Percentiles rank a stretch among this genome's conserved stretches.
phyloP scores from a whole-genome alignment of 2,888 invertebrate genomes.

The Caprella mutica region DNA sequence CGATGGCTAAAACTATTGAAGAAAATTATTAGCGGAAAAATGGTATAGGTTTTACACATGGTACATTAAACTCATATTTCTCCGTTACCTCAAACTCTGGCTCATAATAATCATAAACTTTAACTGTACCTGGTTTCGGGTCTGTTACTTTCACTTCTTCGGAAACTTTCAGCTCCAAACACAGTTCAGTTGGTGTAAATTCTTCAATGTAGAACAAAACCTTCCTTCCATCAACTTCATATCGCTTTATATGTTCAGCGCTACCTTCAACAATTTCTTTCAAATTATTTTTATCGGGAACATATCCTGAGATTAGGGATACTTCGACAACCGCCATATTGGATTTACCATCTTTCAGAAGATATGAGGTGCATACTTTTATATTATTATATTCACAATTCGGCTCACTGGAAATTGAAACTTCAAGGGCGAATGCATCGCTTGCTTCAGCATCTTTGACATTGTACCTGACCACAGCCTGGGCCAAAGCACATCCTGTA shows the following conservation, averaged over 20 bases:
- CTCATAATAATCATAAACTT: constrained; percentile 38
- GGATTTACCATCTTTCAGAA: constrained; percentile 43
- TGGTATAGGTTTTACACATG: no score
- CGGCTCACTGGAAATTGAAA: constrained; percentile 33
- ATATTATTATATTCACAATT: constrained; percentile 37
- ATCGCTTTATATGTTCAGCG: constrained; percentile 14
- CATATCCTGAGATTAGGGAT: constrained; percentile 41
- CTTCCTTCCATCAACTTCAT: constrained; percentile 29
- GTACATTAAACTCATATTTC: no score
- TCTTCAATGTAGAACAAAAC: constrained; percentile 23
- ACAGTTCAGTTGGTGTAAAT: constrained; percentile 33
- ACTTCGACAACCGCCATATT: constrained; percentile 47
- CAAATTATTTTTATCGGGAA: constrained; percentile 38
- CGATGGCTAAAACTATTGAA: no score
- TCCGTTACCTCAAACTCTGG: constrained; percentile 33
- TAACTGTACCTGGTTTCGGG: constrained; percentile 37
- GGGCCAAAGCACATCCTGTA: constrained; percentile 49
- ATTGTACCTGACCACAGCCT: constrained; percentile 45
- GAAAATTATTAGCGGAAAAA: no score
- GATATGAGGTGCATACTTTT: constrained; percentile 32
- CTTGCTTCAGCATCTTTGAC: constrained; percentile 38
- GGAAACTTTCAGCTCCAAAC: constrained; percentile 39
- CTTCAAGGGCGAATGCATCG: constrained; percentile 46
- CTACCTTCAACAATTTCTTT: constrained; percentile 16
- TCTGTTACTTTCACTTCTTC: constrained; percentile 37